A percentile compares a stretch with the other conserved stretches of the same genome.
Conservation (phyloP, 2,113 vertebrate species). For the Myocastor coypus region DNA sequence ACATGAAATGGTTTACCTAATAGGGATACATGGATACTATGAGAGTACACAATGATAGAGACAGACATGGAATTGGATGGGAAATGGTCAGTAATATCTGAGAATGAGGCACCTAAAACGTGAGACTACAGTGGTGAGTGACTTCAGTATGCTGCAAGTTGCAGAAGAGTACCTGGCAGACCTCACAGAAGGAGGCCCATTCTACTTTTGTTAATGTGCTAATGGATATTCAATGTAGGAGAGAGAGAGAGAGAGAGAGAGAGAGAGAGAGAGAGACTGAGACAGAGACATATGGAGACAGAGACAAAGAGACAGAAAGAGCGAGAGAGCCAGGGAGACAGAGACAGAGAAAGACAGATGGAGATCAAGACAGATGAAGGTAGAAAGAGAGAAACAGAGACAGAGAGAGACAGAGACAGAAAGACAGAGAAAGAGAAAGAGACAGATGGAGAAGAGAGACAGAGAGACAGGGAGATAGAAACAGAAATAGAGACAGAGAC, state of each 20-base stretch:
- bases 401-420: not conserved
- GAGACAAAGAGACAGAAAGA: not conserved
- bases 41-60: not conserved
- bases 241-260: too few relatives aligned
- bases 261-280: not conserved
- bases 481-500: too few relatives aligned
- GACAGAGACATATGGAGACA: not conserved
- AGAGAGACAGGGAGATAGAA: not conserved
- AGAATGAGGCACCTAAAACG: not conserved
- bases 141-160: not conserved
- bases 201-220: not conserved
- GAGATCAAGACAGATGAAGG: not conserved
- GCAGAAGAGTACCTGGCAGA: not conserved
- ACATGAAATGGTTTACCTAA: not conserved
- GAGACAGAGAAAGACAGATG: not conserved
- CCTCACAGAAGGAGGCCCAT: not conserved
- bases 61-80: not conserved
- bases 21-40: not conserved
- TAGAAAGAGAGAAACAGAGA: not conserved
- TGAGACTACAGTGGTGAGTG: not conserved
- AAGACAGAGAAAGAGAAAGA: not conserved
- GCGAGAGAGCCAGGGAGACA: not conserved
- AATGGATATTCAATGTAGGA: not conserved
- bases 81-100: not conserved
- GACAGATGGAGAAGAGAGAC: not conserved